A percentile compares a stretch with the other conserved stretches of the same genome.
Evolutionary conservation across 2,797 vertebrate genomes (phyloP).

Genomic region (Aphelocoma californica): DNA sequence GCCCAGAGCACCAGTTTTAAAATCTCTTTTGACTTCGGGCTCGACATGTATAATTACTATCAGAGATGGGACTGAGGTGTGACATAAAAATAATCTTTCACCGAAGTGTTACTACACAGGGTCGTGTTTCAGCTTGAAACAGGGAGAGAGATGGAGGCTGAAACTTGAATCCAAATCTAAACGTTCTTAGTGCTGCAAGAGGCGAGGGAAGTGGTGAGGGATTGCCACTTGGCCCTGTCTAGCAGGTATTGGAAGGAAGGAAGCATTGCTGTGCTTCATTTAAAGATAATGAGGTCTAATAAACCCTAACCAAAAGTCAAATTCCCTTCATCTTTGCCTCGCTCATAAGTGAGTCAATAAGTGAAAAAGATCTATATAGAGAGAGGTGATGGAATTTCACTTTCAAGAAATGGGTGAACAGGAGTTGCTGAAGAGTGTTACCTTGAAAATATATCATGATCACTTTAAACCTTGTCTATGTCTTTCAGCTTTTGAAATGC

Average conservation of each 20-base stretch:
- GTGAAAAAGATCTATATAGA: background rate
- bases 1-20: background rate
- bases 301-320: slow-evolving; percentile 20
- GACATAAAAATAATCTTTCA: background rate
- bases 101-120: accelerated
- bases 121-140: background rate
- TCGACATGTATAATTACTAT: background rate
- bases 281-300: slow-evolving; percentile 32
- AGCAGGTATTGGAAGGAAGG: background rate
- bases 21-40: background rate
- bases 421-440: slow-evolving; percentile 35
- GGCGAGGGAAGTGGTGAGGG: background rate
- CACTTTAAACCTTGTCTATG: slow-evolving; percentile 63
- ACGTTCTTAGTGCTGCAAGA: background rate
- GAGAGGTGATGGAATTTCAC: slow-evolving; percentile 2
- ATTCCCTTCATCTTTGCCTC: background rate
- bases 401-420: slow-evolving; percentile 27
- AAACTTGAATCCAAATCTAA: slow-evolving; percentile 20
- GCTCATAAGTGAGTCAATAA: background rate
- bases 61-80: slow-evolving; percentile 35
- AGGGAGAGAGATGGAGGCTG: background rate
- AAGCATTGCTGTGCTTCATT: slow-evolving; percentile 23
- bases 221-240: slow-evolving; percentile 10
- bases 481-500: slow-evolving; percentile 68
- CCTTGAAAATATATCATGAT: slow-evolving; percentile 61